phyloP scores from a whole-genome alignment of 2,797 vertebrate species.

The Eulemur mongoz region DNA sequence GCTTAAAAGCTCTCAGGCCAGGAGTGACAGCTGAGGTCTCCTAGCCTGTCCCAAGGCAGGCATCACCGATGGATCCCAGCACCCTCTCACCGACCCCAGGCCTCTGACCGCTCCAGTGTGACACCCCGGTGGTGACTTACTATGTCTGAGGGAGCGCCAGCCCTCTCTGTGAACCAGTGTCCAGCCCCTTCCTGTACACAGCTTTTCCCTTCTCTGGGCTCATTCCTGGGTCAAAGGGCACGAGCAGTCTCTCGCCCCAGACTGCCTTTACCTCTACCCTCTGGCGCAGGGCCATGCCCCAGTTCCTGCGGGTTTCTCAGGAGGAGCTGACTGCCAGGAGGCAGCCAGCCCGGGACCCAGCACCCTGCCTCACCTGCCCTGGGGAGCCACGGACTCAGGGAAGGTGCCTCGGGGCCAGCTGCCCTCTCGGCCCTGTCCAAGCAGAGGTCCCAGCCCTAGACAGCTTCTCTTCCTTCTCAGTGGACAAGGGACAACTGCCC shows the following conservation, averaged over 20 bases:
- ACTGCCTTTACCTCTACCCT: background rate
- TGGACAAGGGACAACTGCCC: background rate
- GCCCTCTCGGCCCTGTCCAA: background rate
- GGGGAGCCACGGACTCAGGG: background rate
- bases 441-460: background rate
- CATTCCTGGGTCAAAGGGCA: conserved; percentile 48
- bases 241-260: background rate
- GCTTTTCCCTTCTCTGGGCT: background rate
- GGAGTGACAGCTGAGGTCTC: background rate
- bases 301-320: background rate
- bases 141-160: background rate
- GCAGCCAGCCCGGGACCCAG: background rate
- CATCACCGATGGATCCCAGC: background rate
- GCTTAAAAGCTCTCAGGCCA: background rate
- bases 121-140: background rate
- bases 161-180: background rate
- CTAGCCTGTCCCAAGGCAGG: background rate
- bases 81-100: background rate
- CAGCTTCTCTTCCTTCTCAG: background rate
- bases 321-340: background rate
- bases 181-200: background rate
- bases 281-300: background rate
- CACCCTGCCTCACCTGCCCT: background rate
- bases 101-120: background rate
- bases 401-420: background rate